These are phyloP conservation scores for Phengaris alcon DNA, from an alignment of 2,888 invertebrate genomes.

Conservation along the genomic window DNA sequence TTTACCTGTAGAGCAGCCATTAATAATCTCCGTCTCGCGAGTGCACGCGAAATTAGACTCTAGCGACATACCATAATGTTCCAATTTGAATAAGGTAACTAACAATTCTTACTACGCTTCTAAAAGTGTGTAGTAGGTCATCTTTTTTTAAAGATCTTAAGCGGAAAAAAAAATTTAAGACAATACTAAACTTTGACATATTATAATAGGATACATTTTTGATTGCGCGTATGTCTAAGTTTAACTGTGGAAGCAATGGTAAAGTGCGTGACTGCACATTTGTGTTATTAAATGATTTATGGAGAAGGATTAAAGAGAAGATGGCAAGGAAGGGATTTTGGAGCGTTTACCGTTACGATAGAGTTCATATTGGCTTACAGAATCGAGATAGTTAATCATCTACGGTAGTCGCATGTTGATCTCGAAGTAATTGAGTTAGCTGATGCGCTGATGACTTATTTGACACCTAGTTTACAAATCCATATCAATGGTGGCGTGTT, in stretches of 20 bases:
- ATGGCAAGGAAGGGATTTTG: slow-evolving; percentile 52
- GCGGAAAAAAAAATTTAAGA: not conserved
- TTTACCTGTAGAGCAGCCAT: slow-evolving; percentile 62
- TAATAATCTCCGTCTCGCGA: slow-evolving; percentile 45
- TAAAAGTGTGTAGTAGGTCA: slow-evolving; percentile 30
- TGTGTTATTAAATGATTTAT: slow-evolving; percentile 80
- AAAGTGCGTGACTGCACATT: slow-evolving; percentile 76
- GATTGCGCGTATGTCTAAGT: slow-evolving; percentile 30
- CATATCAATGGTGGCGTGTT: slow-evolving; percentile 44
- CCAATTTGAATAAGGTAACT: not conserved
- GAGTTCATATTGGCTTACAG: slow-evolving; percentile 50
- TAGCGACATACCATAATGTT: not conserved
- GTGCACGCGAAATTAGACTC: slow-evolving; percentile 9
- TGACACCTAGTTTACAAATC: slow-evolving; percentile 67
- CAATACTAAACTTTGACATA: slow-evolving; percentile 30
- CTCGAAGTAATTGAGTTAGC: slow-evolving; percentile 77
- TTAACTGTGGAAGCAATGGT: slow-evolving; percentile 69
- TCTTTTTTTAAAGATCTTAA: slow-evolving; percentile 1
- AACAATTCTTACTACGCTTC: slow-evolving; percentile 49
- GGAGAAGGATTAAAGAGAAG: slow-evolving; percentile 67
- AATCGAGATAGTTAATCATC: slow-evolving; percentile 61
- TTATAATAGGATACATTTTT: slow-evolving; percentile 28
- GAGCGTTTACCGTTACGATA: slow-evolving; percentile 49
- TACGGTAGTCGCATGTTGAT: slow-evolving; percentile 76
- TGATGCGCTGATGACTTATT: slow-evolving; percentile 78